A percentile compares a stretch with the other conserved stretches of the same genome.
Evolutionary conservation across 2,888 invertebrate genomes (phyloP).

Genomic region (Scaptodrosophila latifasciaeformis): DNA sequence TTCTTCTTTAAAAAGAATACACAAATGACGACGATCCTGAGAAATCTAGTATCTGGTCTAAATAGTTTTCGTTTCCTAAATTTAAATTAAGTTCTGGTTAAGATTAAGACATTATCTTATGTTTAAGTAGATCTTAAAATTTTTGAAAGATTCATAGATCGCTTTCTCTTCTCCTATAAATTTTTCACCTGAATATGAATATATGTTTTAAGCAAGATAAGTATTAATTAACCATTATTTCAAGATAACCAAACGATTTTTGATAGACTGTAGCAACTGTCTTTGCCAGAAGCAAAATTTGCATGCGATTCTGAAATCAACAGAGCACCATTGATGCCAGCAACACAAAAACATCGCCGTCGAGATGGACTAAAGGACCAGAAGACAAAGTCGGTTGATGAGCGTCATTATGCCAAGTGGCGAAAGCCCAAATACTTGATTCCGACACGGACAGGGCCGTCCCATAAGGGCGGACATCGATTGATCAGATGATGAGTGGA

Average conservation of each 20-base stretch:
- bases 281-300: conserved; percentile 66
- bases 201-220: conserved; percentile 31
- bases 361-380: too few relatives aligned
- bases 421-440: conserved; percentile 10
- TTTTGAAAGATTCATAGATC: too few relatives aligned
- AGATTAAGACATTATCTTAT: too few relatives aligned
- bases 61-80: too few relatives aligned
- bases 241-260: conserved; percentile 36
- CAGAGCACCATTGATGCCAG: conserved; percentile 28
- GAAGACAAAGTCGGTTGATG: conserved; percentile 36
- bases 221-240: conserved; percentile 70
- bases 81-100: too few relatives aligned
- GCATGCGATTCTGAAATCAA: conserved; percentile 52
- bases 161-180: too few relatives aligned
- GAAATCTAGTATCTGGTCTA: too few relatives aligned
- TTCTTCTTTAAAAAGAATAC: too few relatives aligned
- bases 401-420: conserved; percentile 56
- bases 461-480: conserved; percentile 47
- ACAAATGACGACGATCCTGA: too few relatives aligned
- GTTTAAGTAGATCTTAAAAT: too few relatives aligned
- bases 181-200: too few relatives aligned
- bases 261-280: conserved; percentile 63
- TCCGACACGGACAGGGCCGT: too few relatives aligned
- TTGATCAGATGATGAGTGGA: conserved; percentile 52
- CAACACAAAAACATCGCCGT: neutral